Evolutionary conservation across 2,888 invertebrate genomes (phyloP).

Genomic region (Fissipunctia ypsillon): DNA sequence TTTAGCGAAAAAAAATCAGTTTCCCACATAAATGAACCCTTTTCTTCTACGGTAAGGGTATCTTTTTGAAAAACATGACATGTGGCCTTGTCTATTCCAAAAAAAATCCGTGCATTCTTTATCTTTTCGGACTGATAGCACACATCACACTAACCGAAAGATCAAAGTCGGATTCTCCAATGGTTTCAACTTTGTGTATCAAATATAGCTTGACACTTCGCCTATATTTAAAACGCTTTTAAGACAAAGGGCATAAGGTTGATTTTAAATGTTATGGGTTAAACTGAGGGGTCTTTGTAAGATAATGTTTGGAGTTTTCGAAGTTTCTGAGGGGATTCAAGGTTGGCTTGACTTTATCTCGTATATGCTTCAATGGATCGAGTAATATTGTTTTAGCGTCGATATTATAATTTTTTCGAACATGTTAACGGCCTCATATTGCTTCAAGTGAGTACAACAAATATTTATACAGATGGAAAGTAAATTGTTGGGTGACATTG

Average conservation of each 20-base stretch:
- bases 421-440: background rate
- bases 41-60: background rate
- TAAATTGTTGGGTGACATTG: background rate
- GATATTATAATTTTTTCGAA: slow-evolving; percentile 5
- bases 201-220: background rate
- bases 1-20: background rate
- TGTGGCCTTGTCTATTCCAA: slow-evolving; percentile 14
- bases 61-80: background rate
- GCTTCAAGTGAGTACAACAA: background rate
- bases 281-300: background rate
- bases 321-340: slow-evolving; percentile 34
- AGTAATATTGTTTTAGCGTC: slow-evolving; percentile 24
- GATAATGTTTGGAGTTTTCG: slow-evolving; percentile 1
- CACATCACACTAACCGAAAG: slow-evolving; percentile 44
- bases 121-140: slow-evolving; percentile 37
- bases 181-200: slow-evolving; percentile 48
- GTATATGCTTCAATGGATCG: slow-evolving; percentile 27
- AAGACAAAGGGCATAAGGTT: rapidly evolving
- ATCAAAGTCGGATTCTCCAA: slow-evolving; percentile 48
- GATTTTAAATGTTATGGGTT: background rate
- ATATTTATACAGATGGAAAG: background rate
- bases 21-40: background rate
- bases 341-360: slow-evolving; percentile 21
- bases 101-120: slow-evolving; percentile 28
- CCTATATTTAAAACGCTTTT: slow-evolving; percentile 4